A percentile compares a stretch with the other conserved stretches of the same genome.
Conservation (phyloP, 2,888 invertebrate species). For the Cepaea hortensis region DNA sequence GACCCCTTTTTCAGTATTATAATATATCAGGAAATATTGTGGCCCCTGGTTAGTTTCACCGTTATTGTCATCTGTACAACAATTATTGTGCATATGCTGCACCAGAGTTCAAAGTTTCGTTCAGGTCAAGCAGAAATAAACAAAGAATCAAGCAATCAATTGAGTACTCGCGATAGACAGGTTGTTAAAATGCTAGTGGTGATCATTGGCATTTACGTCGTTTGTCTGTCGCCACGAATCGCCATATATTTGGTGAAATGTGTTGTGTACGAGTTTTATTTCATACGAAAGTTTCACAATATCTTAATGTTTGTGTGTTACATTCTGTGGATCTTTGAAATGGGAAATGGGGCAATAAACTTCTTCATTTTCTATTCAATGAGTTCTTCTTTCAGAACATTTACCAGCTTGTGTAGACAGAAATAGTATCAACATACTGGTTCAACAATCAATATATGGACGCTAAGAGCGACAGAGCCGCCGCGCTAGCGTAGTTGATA, state of each 20-base stretch:
- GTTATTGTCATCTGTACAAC: constrained; percentile 33
- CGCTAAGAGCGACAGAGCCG: no score
- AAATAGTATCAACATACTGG: not conserved
- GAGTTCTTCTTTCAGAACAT: constrained; percentile 38
- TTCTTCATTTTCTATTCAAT: constrained; percentile 38
- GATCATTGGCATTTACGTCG: constrained; percentile 34
- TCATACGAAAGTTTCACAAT: constrained; percentile 36
- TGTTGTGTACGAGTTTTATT: constrained; percentile 41
- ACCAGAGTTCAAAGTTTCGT: constrained; percentile 31
- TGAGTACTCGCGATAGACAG: constrained; percentile 34
- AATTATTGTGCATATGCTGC: constrained; percentile 32
- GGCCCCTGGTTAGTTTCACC: constrained; percentile 35
- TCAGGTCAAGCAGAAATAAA: constrained; percentile 5
- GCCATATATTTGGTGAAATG: constrained; percentile 35
- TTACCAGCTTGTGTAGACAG: constrained; percentile 4
- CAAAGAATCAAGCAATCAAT: not conserved
- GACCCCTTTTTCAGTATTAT: constrained; percentile 37
- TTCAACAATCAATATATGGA: no score
- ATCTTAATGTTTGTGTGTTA: constrained; percentile 38
- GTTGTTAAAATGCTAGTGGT: constrained; percentile 46
- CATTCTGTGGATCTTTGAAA: constrained; percentile 21
- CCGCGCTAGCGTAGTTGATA: no score
- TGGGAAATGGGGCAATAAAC: constrained; percentile 35
- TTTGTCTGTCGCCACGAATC: constrained; percentile 36
- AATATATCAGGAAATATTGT: constrained; percentile 39